Conservation (phyloP, 2,888 invertebrate genomes). For the Lottia gigantea region DNA sequence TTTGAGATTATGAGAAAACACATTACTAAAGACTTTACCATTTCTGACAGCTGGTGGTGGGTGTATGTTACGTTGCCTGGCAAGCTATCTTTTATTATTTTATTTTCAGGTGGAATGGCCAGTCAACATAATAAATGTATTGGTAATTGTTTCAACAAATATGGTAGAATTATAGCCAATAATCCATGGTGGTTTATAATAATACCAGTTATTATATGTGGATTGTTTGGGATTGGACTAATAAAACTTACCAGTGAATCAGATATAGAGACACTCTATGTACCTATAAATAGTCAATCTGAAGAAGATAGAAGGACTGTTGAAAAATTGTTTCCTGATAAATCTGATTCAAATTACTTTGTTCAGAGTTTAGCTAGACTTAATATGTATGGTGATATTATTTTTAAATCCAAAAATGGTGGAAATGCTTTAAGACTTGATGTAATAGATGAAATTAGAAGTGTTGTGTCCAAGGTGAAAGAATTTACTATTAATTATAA, state of each 20-base stretch:
- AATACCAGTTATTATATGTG: slow-evolving; percentile 29
- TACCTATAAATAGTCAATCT: slow-evolving; percentile 50
- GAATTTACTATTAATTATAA: slow-evolving; percentile 10
- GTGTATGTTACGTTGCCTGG: no score
- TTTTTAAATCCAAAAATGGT: slow-evolving; percentile 27
- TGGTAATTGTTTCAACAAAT: slow-evolving; percentile 28
- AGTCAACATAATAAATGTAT: no score
- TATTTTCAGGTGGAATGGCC: no score
- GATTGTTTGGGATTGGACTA: slow-evolving; percentile 33
- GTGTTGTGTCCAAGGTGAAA: slow-evolving; percentile 19
- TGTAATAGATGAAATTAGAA: slow-evolving; percentile 26
- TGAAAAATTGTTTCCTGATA: slow-evolving; percentile 34
- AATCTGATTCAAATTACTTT: slow-evolving; percentile 30
- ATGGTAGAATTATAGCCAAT: slow-evolving; percentile 33
- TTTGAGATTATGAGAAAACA: no score
- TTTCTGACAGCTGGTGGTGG: no score
- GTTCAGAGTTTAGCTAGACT: slow-evolving; percentile 23
- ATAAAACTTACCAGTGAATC: slow-evolving; percentile 36
- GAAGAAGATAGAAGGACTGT: slow-evolving; percentile 36
- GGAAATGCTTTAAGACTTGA: slow-evolving; percentile 22
- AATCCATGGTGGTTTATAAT: slow-evolving; percentile 35
- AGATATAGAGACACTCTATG: slow-evolving; percentile 43
- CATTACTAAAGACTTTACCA: no score
- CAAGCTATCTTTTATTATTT: no score
- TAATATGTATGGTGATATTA: slow-evolving; percentile 32